These are phyloP conservation scores for Bergia puertoricense DNA, from an alignment of 92 coral and sea anemone species.

Conservation along the genomic window DNA sequence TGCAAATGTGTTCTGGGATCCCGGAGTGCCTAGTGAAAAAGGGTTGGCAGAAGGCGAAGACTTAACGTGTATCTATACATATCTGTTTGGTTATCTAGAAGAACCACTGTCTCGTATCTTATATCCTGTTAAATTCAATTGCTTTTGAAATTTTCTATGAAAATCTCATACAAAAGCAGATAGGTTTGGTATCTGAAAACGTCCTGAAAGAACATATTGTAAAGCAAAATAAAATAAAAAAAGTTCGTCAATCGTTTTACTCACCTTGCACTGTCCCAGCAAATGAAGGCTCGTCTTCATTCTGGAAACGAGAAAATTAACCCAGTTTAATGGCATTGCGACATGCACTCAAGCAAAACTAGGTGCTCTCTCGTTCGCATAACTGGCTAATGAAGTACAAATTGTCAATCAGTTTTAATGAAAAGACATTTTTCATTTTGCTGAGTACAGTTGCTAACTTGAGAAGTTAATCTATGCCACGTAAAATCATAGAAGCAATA, in stretches of 20 bases:
- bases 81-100: background rate
- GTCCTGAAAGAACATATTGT: background rate
- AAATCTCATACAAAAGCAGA: background rate
- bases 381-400: too few species aligned
- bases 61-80: background rate
- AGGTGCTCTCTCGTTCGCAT: too few species aligned
- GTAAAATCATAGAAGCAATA: background rate
- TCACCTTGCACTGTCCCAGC: conserved; percentile 65
- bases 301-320: conserved; percentile 34
- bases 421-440: too few species aligned
- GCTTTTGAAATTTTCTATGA: background rate
- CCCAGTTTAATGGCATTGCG: background rate
- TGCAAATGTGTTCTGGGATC: conserved; percentile 21
- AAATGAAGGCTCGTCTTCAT: conserved; percentile 62
- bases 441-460: too few species aligned
- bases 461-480: background rate
- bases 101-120: too few species aligned
- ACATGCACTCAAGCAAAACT: too few species aligned
- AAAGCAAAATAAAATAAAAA: background rate
- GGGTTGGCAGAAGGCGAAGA: background rate
- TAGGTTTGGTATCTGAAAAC: background rate
- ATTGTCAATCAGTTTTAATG: too few species aligned
- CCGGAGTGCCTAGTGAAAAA: conserved; percentile 36
- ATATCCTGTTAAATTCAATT: background rate
- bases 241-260: background rate